Percentiles rank a stretch among this genome's conserved stretches.
phyloP scores from a whole-genome alignment of 1,140 invertebrate species.

The Sogatella furcifera region DNA sequence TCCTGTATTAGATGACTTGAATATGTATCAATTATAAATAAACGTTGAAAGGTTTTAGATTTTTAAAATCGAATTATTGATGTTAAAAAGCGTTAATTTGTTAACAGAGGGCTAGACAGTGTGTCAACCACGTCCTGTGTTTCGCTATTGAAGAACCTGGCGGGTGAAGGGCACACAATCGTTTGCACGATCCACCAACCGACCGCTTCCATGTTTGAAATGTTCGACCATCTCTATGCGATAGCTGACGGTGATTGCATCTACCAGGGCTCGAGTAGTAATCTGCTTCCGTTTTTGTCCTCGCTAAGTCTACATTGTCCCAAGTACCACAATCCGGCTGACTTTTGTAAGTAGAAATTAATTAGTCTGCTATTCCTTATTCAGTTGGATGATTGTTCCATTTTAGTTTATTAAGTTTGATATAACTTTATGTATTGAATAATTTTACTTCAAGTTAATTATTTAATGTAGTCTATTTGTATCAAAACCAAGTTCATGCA shows the following conservation, averaged over 20 bases:
- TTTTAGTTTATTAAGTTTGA: too few relatives aligned
- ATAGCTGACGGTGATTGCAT: slow-evolving; percentile 48
- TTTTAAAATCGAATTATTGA: not conserved
- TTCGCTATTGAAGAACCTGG: slow-evolving; percentile 37
- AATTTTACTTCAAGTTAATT: too few relatives aligned
- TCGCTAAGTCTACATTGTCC: slow-evolving; percentile 44
- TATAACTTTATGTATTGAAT: too few relatives aligned
- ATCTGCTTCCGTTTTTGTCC: slow-evolving; percentile 46
- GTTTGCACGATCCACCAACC: slow-evolving; percentile 61
- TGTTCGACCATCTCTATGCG: slow-evolving; percentile 54
- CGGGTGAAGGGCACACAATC: slow-evolving; percentile 47
- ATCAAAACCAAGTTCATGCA: too few relatives aligned
- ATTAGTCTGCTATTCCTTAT: too few relatives aligned
- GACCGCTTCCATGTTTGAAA: slow-evolving; percentile 52
- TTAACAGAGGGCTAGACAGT: slow-evolving; percentile 45
- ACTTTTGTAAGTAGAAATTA: slow-evolving; percentile 40
- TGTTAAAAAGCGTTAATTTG: not conserved
- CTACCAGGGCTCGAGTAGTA: slow-evolving; percentile 40
- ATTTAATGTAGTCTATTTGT: too few relatives aligned
- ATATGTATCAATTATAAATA: too few relatives aligned
- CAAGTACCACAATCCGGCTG: slow-evolving; percentile 53
- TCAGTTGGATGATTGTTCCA: too few relatives aligned
- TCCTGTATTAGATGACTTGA: too few relatives aligned
- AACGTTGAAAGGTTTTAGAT: too few relatives aligned
- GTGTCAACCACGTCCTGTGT: slow-evolving; percentile 47